Evolutionary conservation across 2,113 vertebrate species (phyloP).

Genomic region (Benitochromis conjunctus): DNA sequence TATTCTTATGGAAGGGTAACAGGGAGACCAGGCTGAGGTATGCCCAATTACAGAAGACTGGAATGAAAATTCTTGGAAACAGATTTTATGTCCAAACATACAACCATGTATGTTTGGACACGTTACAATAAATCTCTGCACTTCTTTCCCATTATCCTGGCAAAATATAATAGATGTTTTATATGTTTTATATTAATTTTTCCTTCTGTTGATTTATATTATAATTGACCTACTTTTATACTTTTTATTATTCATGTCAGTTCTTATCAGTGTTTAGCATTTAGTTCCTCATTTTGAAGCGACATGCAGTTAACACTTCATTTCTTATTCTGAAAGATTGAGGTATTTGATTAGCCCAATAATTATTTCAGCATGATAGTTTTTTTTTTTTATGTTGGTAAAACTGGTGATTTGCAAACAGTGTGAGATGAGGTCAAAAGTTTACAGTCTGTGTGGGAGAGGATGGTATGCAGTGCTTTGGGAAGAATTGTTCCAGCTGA

Average conservation of each 20-base stretch:
- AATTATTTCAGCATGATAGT: neutral
- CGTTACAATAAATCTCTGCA: neutral
- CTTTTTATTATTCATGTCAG: neutral
- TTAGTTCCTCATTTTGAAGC: neutral
- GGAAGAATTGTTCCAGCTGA: constrained; percentile 38
- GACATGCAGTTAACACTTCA: neutral
- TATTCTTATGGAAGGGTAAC: neutral
- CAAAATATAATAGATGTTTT: neutral
- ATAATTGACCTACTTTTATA: neutral
- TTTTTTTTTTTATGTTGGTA: neutral
- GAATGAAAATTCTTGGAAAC: neutral
- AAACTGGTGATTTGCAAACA: neutral
- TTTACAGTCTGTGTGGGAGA: constrained; percentile 1
- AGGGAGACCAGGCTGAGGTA: neutral
- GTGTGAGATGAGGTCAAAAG: constrained; percentile 10
- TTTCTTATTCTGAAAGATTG: neutral
- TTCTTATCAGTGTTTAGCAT: neutral
- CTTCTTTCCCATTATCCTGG: neutral
- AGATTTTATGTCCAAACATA: neutral
- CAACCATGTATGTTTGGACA: neutral
- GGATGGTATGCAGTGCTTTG: neutral
- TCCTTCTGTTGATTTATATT: too few species aligned
- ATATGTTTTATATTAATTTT: neutral
- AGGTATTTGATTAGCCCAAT: neutral
- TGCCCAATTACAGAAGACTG: neutral